Conservation (phyloP, 1,140 invertebrate species). For the Cydia fagiglandana region DNA sequence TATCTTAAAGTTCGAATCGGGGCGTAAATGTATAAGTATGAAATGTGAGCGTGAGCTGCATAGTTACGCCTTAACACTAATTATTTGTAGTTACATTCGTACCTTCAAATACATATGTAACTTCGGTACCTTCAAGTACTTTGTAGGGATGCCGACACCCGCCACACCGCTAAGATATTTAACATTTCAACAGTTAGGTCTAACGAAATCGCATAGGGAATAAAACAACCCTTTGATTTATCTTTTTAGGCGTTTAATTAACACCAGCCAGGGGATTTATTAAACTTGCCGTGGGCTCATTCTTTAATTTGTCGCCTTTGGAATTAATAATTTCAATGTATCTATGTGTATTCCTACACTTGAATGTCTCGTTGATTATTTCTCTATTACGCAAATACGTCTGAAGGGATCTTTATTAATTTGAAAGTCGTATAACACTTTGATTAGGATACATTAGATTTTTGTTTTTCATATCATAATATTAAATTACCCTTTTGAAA, state of each 20-base stretch:
- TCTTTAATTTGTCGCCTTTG: background rate
- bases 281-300: background rate
- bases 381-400: no score
- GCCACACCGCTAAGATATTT: background rate
- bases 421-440: no score
- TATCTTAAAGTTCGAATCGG: no score
- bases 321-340: background rate
- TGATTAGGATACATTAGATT: no score
- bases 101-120: no score
- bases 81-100: background rate
- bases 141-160: background rate
- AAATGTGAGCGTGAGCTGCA: no score
- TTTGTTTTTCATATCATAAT: no score
- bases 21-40: no score
- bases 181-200: slow-evolving; percentile 30
- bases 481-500: no score
- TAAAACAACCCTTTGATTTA: slow-evolving; percentile 20
- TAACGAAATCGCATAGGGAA: slow-evolving; percentile 19
- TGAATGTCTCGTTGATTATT: no score
- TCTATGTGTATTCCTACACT: background rate
- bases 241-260: slow-evolving; percentile 26
- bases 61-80: slow-evolving; percentile 22
- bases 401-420: no score
- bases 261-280: slow-evolving; percentile 18
- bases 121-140: no score